These are phyloP conservation scores for Drosophila imparisetae DNA, from an alignment of 2,888 invertebrate genomes.

Conservation along the genomic window DNA sequence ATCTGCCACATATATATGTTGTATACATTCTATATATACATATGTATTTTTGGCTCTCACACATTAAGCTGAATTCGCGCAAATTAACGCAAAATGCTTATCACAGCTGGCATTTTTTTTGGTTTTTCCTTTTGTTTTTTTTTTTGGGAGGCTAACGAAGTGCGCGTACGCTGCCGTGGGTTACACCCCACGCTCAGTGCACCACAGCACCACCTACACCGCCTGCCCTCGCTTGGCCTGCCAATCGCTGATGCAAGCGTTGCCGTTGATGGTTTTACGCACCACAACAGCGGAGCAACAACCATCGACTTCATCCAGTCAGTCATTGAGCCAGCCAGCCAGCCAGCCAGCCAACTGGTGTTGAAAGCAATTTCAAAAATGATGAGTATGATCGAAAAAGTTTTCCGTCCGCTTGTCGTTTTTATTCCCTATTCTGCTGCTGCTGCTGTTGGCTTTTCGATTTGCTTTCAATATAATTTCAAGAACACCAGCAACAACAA, in stretches of 20 bases:
- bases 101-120: constrained; percentile 26
- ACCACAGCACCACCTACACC: constrained; percentile 14
- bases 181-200: constrained; percentile 65
- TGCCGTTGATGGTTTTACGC: constrained; percentile 78
- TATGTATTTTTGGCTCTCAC: constrained; percentile 30
- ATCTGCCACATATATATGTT: constrained; percentile 2
- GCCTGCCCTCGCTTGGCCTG: constrained; percentile 34
- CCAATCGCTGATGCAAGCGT: constrained; percentile 64
- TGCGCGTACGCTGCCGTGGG: constrained; percentile 70
- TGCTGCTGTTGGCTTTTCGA: constrained; percentile 72
- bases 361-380: constrained; percentile 84
- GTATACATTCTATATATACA: neutral
- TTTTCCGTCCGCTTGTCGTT: constrained; percentile 40
- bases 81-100: constrained; percentile 76
- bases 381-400: constrained; percentile 83
- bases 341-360: constrained; percentile 72
- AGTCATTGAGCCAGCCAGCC: constrained; percentile 43
- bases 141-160: constrained; percentile 63
- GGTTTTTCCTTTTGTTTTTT: neutral
- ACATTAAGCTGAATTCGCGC: constrained; percentile 76
- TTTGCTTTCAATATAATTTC: constrained; percentile 76
- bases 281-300: constrained; percentile 39
- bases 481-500: constrained; percentile 21
- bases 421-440: constrained; percentile 13
- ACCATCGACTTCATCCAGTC: constrained; percentile 4